Conservation (phyloP, 2,113 vertebrate genomes). For the Cariama cristata region DNA sequence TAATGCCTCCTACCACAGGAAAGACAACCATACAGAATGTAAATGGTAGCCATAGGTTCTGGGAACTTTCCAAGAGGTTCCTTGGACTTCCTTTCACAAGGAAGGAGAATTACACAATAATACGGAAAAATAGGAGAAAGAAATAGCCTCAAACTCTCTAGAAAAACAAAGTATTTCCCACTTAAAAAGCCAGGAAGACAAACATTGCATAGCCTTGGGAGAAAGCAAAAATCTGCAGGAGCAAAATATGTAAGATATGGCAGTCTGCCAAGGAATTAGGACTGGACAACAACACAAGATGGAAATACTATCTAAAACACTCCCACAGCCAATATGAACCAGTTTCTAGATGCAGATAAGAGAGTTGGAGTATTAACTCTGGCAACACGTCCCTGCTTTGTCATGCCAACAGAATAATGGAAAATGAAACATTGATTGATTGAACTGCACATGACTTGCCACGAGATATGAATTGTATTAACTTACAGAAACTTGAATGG, state of each 20-base stretch:
- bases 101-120: not conserved
- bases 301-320: not conserved
- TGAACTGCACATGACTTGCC: not conserved
- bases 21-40: not conserved
- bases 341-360: not conserved
- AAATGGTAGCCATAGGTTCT: not conserved
- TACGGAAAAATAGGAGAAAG: not conserved
- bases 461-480: not conserved
- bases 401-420: slow-evolving; percentile 7
- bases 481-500: not conserved
- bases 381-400: not conserved
- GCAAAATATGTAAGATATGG: not conserved
- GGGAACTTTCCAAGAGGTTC: not conserved
- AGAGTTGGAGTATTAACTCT: not conserved
- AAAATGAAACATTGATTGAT: not conserved
- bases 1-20: not conserved
- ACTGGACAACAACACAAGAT: not conserved
- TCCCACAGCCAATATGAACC: not conserved
- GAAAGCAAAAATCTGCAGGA: not conserved
- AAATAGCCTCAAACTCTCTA: not conserved
- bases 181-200: not conserved
- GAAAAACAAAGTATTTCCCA: not conserved
- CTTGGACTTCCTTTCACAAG: not conserved
- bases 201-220: not conserved
- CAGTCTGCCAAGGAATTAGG: not conserved